phyloP scores from a whole-genome alignment of 2,797 vertebrate genomes.

The Labroides dimidiatus region DNA sequence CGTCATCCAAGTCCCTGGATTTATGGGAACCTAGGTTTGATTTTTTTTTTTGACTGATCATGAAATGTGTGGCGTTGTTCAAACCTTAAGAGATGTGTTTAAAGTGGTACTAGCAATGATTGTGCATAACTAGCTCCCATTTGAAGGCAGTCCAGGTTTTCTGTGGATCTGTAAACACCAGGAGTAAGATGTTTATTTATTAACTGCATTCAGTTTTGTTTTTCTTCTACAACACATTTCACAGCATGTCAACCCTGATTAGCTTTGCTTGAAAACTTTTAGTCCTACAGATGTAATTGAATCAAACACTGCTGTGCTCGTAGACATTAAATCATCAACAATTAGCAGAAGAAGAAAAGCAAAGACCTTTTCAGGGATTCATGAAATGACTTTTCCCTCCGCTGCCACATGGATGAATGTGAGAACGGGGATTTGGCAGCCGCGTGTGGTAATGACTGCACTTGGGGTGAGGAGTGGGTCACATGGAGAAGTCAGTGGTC shows the following conservation, averaged over 20 bases:
- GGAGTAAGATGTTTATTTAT: constrained; percentile 5
- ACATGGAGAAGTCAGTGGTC: constrained; percentile 53
- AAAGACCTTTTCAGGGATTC: neutral
- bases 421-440: constrained; percentile 20
- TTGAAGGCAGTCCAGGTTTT: no score
- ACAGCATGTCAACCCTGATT: neutral
- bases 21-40: no score
- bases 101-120: no score
- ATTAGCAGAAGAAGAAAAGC: neutral
- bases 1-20: no score
- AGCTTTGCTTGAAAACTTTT: neutral
- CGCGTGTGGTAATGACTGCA: constrained; percentile 22
- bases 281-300: neutral
- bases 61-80: no score
- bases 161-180: no score
- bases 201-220: neutral
- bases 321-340: neutral
- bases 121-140: no score
- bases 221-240: neutral
- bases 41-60: no score
- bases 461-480: constrained; percentile 38
- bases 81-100: no score
- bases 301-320: neutral
- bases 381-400: constrained; percentile 6
- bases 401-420: constrained; percentile 27